Conservation (phyloP, 2,113 vertebrate species). For the Rutilus rutilus region DNA sequence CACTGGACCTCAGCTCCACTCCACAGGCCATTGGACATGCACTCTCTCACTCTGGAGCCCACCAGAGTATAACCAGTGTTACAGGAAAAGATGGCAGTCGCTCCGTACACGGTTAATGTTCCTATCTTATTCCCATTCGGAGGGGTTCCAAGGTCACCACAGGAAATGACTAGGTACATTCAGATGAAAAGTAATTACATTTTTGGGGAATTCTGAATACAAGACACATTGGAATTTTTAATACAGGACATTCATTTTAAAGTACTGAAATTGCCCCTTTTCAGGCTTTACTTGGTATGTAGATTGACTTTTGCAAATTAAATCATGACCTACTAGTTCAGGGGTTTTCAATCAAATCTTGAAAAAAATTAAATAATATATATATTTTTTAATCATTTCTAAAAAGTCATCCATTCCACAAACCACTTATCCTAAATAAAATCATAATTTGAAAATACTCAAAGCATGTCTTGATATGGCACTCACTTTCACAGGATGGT, state of each 20-base stretch:
- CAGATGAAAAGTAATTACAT: slow-evolving; percentile 2
- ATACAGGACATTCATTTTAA: not conserved
- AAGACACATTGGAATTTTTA: not conserved
- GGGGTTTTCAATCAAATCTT: not conserved
- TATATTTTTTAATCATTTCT: too few relatives aligned
- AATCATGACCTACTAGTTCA: not conserved
- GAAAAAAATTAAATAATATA: not conserved
- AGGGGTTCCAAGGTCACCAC: slow-evolving; percentile 89
- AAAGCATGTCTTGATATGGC: not conserved
- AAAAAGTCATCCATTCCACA: not conserved
- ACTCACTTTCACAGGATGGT: slow-evolving; percentile 92
- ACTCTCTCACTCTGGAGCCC: slow-evolving; percentile 92
- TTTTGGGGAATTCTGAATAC: not conserved
- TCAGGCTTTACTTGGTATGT: not conserved
- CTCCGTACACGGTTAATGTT: slow-evolving; percentile 87
- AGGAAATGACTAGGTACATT: slow-evolving; percentile 88
- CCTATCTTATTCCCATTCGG: slow-evolving; percentile 96
- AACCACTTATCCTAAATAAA: not conserved
- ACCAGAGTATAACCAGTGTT: slow-evolving; percentile 96
- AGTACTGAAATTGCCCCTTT: not conserved
- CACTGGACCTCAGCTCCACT: slow-evolving; percentile 92
- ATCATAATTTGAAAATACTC: not conserved
- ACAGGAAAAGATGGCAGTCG: slow-evolving; percentile 97
- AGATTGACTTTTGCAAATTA: not conserved
- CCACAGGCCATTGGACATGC: slow-evolving; percentile 97